Base-by-base conservation (phyloP, 1,140 invertebrate species). In the Olivierus martensii region DNA sequence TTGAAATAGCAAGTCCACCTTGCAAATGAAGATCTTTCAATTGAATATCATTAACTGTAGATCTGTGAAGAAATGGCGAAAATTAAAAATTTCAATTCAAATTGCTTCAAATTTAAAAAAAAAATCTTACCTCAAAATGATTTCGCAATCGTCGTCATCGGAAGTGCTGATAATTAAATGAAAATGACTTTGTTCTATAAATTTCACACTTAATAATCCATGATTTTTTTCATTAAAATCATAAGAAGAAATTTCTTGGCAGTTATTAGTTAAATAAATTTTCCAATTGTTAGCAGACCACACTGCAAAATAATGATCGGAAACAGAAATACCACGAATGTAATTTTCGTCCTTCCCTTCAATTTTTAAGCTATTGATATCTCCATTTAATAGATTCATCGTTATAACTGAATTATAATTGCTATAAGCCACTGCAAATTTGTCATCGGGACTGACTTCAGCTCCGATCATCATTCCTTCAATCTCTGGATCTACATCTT, bases 371-470 rank as follows among this genome's bases (percentile, higher is more conserved):
- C 28, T 56, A 34, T 56, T 46, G 17, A 50, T 44, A 18, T 59
- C 55, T 18, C 58, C 58, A 43, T 47, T 50, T n/a, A 59, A 19
- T 22, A 53, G 28, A 55, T 57, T 57, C 6, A 59, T n/a, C 14
- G 54, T 41, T 9, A 54, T 36, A 38, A 59, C 35, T 47, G 52
- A 49, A 21, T 94, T 90, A 66, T 95, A 96, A 62, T 94, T 98
- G 2, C 92, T 96, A 65, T 82, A 93, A 5, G 91, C 88, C n/a
- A 89, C 85, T 1, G 88, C 90, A 74, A 86, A 95, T 68, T 92
- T 87, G 66, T 97, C 95, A 66, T 97, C 91, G 0, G 88, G 85
- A 57, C 88, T 94, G 7, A 99, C 71, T n/a, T 84, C 82, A 44
- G 98, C 70, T 62, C 89, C 86, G 67, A 94, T 87, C 83, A 99